Percentiles rank a stretch among this genome's conserved stretches.
Evolutionary conservation across 1,140 invertebrate genomes (phyloP).

Genomic region (Apis cerana): DNA sequence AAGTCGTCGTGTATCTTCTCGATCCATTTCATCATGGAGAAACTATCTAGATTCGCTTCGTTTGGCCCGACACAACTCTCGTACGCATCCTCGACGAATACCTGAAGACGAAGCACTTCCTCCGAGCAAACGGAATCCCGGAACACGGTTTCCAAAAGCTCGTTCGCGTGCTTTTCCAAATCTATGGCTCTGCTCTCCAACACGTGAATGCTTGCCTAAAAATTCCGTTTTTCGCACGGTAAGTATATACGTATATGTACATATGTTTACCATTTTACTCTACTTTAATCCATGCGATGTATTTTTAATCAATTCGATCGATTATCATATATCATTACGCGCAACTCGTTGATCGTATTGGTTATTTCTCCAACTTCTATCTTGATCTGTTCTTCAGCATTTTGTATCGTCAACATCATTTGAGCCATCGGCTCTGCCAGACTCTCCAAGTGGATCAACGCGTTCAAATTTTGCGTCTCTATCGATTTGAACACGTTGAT

Average conservation of each 20-base stretch:
- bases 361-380: constrained; percentile 71
- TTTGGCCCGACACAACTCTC: constrained; percentile 83
- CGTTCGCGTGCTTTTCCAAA: constrained; percentile 78
- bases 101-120: constrained; percentile 82
- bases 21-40: constrained; percentile 83
- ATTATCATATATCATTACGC: constrained; percentile 60
- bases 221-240: neutral
- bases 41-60: constrained; percentile 81
- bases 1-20: constrained; percentile 84
- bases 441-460: constrained; percentile 84
- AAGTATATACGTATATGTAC: too few species aligned
- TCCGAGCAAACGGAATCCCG: constrained; percentile 82
- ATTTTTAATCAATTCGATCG: neutral
- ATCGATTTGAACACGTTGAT: constrained; percentile 82
- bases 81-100: constrained; percentile 85
- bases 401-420: constrained; percentile 79
- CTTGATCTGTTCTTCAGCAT: constrained; percentile 73
- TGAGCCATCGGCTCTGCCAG: constrained; percentile 82
- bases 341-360: constrained; percentile 71
- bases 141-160: constrained; percentile 79
- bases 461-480: constrained; percentile 85
- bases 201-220: constrained; percentile 68
- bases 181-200: constrained; percentile 76
- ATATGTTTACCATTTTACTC: too few species aligned
- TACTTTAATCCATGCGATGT: too few species aligned